These are phyloP conservation scores for Epinephelus moara DNA, from an alignment of 2,113 vertebrate species.

Conservation along the genomic window DNA sequence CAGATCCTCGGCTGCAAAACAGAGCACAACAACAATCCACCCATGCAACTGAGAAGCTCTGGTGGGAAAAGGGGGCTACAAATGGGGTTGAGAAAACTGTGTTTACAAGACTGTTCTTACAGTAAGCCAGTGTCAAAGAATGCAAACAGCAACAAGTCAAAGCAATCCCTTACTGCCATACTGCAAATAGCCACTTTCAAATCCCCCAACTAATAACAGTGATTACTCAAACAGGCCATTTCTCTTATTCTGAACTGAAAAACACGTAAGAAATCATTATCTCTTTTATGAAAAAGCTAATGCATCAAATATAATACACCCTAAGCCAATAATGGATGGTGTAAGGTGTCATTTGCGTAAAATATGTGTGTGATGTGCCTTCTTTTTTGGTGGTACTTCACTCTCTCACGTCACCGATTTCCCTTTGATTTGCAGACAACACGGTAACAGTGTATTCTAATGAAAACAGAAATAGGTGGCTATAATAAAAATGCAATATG, in stretches of 20 bases:
- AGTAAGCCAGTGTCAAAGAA: neutral
- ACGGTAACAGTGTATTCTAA: neutral
- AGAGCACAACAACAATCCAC: conserved; percentile 2
- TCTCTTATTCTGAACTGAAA: neutral
- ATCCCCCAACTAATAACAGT: neutral
- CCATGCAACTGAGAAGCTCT: neutral
- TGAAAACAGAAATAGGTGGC: neutral
- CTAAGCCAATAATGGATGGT: neutral
- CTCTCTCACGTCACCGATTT: neutral
- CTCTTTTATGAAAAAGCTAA: neutral
- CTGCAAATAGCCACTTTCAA: neutral
- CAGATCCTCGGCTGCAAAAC: conserved; percentile 13
- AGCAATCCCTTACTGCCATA: neutral
- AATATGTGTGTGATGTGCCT: neutral
- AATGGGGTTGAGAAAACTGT: neutral
- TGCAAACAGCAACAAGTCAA: neutral
- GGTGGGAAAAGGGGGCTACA: neutral
- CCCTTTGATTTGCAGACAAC: neutral
- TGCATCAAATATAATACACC: neutral
- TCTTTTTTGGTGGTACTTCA: neutral
- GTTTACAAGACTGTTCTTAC: neutral
- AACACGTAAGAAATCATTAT: neutral
- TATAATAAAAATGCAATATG: accelerated
- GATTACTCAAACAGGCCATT: neutral
- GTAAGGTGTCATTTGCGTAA: neutral